Base-by-base conservation (phyloP, 2,888 invertebrate genomes). In the Slavum lentiscoides region DNA sequence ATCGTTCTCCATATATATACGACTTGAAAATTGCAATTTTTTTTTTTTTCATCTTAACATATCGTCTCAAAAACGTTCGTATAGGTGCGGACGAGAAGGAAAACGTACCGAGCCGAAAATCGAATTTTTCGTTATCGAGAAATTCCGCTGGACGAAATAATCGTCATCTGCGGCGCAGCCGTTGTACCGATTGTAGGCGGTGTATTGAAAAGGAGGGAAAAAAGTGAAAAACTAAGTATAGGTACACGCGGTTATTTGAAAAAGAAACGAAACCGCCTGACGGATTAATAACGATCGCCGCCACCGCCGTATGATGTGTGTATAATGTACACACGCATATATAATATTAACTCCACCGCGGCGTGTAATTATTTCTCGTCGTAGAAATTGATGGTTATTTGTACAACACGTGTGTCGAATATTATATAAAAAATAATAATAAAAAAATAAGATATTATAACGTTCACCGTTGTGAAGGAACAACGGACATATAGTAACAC, bases 321-420 rank as follows among this genome's bases (percentile, higher is more conserved):
- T 30, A 30, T n/a, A n/a, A n/a, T n/a, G n/a, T 30, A 30, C 30
- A 30, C 30, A n/a, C 23, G 13, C 13, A 13, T 3, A 6, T 62
- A 62, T n/a, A n/a, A n/a, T 17, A 11, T 61, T 62, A n/a, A 55
- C 37, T 23, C n/a, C 23, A 53, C 37, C 4, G 30, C 30, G 17
- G 64, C 64, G 64, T 64, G 17, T 64, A 55, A 64, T 74, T 74
- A 74, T 53, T 64, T 49, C 62, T 37, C 53, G 37, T 37, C 15
- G 62, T 62, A 30, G 39, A 73, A 37, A 74, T 64, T 21, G 49
- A 64, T 9, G 11, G 53, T 74, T 64, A 64, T 53, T 30, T 43
- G 23, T 61, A 43, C 19, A 43, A 61, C 43, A 67, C 21, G 43
- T 49, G 43, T 49, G 8, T 49, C 7, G 1, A 15, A 13, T 13